Base-by-base conservation (phyloP, 2,113 vertebrate genomes). In the Albula glossodonta region DNA sequence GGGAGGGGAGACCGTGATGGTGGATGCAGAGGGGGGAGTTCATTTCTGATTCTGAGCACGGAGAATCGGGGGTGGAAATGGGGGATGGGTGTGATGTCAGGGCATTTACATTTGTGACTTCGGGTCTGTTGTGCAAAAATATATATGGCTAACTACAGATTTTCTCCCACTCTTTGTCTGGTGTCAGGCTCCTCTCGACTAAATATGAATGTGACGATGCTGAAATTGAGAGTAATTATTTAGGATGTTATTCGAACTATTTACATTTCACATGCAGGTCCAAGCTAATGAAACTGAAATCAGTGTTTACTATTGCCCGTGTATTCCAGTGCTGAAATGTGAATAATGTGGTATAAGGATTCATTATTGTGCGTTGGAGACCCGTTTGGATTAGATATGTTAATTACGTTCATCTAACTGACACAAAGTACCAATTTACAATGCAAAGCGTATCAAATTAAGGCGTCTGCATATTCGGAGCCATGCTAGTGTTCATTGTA, bases 41-140 rank as follows among this genome's bases (percentile, higher is more conserved):
- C 19, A 74, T 84, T 84, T 53, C 5, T 56, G 31, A 87, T 84
- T 84, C 86, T 49, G 78, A 80, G 78, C 57, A 74, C 82, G 86
- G 78, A 84, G 78, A 49, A 77, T 51, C 8, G 78, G 51, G 17
- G 78, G 78, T n/a, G 82, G 82, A 52, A 78, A 17, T 17, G 25
- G 77, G 66, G 31, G 66, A 50, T 60, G 49, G 41, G 48, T 77
- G 31, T 52, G 63, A 82, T 63, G 51, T 57, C 57, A 74, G 57
- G 48, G 17, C 25, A 86, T 86, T 63, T 53, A 78, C 78, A 74
- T 31, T 31, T n/a, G 70, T 74, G 70, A 74, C 70, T 74, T n/a
- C 70, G 5, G 10, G 70, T 31, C 22, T n/a, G n/a, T 74, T 31
- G 31, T 74, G 22, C n/a, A 25, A n/a, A 9, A 74, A 74, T 10